Conservation (phyloP, 2,797 vertebrate genomes). For the Melanotaenia nigrans region DNA sequence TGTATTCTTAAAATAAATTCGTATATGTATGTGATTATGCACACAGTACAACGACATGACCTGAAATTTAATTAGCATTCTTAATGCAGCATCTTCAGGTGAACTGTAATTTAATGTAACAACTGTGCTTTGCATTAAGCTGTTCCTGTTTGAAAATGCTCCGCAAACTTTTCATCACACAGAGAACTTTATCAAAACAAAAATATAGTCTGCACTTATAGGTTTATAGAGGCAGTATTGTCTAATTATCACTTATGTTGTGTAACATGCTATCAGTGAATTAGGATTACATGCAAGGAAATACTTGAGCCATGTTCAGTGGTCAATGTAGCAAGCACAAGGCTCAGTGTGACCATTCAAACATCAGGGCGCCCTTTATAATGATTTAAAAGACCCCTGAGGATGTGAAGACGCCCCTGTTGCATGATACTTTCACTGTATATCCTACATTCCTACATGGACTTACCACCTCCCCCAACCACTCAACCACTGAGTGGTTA, state of each 20-base stretch:
- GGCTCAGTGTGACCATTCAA: constrained; percentile 32
- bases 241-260: constrained; percentile 21
- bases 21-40: constrained; percentile 16
- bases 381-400: constrained; percentile 46
- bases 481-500: constrained; percentile 56
- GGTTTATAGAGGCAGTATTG: not conserved
- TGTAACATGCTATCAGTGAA: constrained; percentile 20
- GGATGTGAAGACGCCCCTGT: constrained; percentile 22
- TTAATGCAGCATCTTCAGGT: constrained; percentile 4
- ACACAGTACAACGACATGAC: not conserved
- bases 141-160: constrained; percentile 3
- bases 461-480: constrained; percentile 48
- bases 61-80: constrained; percentile 9
- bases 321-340: constrained; percentile 30
- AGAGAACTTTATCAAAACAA: constrained; percentile 6
- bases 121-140: constrained; percentile 17
- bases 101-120: constrained; percentile 14
- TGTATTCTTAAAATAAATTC: constrained; percentile 13
- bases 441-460: constrained; percentile 44
- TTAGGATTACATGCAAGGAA: constrained; percentile 25
- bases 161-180: constrained; percentile 11
- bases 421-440: constrained; percentile 28
- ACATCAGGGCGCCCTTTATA: constrained; percentile 41
- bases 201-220: not conserved
- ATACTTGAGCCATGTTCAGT: constrained; percentile 27